Evolutionary conservation across 2,113 vertebrate species (phyloP).

Genomic region (Brachypteracias leptosomus): DNA sequence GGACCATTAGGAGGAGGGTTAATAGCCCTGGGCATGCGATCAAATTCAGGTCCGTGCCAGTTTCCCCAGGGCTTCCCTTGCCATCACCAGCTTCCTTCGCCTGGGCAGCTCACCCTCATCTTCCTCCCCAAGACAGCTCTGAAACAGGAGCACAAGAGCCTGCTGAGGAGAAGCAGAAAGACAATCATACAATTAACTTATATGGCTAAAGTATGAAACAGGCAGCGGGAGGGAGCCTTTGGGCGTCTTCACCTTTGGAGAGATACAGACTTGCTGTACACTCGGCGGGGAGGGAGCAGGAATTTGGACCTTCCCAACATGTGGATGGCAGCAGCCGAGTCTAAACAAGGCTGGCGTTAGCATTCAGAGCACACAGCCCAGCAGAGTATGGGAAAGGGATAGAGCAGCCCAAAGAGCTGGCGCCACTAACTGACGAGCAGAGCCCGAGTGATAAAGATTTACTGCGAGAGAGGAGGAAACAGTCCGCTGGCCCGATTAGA

Average conservation of each 20-base stretch:
- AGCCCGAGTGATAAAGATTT: constrained; percentile 82
- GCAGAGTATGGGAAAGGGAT: constrained; percentile 50
- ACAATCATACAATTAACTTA: background rate
- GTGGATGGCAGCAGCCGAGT: background rate
- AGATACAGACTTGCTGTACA: fast-evolving
- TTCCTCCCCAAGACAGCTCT: background rate
- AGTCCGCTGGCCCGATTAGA: constrained; percentile 78
- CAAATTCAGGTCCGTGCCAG: constrained; percentile 39
- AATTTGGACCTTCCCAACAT: background rate
- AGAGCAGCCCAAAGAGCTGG: constrained; percentile 77
- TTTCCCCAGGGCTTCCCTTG: constrained; percentile 17
- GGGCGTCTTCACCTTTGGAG: background rate
- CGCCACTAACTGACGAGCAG: constrained; percentile 76
- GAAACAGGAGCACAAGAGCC: background rate
- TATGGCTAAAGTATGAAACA: constrained; percentile 6
- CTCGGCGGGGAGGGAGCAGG: background rate
- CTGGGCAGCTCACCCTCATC: constrained; percentile 21
- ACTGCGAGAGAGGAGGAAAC: constrained; percentile 79
- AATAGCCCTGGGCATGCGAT: constrained; percentile 37
- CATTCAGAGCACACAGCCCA: constrained; percentile 60
- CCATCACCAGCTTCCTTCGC: constrained; percentile 1
- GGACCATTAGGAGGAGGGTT: constrained; percentile 7
- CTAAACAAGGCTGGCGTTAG: constrained; percentile 56
- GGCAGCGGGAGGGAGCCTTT: background rate
- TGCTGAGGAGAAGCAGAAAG: background rate